Percentiles rank a stretch among this genome's conserved stretches.
Conservation (phyloP, 2,113 vertebrate genomes). For the Prochilodus magdalenae region DNA sequence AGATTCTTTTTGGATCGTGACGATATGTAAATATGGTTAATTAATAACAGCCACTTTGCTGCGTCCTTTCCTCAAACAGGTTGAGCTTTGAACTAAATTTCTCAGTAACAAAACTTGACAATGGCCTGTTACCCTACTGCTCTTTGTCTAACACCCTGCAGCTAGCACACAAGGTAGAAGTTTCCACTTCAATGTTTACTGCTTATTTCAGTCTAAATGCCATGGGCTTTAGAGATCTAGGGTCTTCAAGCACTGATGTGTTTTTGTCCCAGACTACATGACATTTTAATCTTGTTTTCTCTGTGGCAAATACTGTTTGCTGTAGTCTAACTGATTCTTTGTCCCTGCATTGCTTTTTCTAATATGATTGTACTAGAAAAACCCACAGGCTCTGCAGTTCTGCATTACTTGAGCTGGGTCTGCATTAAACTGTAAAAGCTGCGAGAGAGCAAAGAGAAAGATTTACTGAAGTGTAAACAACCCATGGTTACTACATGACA, state of each 20-base stretch:
- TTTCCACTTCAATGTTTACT: neutral
- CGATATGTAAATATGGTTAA: too few species aligned
- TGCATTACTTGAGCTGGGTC: neutral
- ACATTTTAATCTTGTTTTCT: conserved; percentile 7
- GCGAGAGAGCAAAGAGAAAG: neutral
- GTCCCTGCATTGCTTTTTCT: neutral
- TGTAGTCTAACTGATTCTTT: neutral
- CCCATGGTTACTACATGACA: neutral
- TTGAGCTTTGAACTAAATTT: neutral
- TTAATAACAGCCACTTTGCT: too few species aligned
- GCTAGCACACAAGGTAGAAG: neutral
- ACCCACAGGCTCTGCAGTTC: neutral
- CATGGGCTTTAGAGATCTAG: neutral
- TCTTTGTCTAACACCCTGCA: neutral
- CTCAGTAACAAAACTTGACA: neutral
- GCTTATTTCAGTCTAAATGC: neutral
- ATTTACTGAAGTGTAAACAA: neutral
- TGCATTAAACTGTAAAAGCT: neutral
- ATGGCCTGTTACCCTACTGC: neutral
- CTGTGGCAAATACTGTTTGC: neutral
- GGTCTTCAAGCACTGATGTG: neutral
- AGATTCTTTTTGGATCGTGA: too few species aligned
- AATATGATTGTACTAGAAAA: neutral
- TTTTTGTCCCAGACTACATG: neutral
- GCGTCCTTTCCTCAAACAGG: too few species aligned